phyloP scores from a whole-genome alignment of 2,797 vertebrate genomes.

The Scarus forsteni region DNA sequence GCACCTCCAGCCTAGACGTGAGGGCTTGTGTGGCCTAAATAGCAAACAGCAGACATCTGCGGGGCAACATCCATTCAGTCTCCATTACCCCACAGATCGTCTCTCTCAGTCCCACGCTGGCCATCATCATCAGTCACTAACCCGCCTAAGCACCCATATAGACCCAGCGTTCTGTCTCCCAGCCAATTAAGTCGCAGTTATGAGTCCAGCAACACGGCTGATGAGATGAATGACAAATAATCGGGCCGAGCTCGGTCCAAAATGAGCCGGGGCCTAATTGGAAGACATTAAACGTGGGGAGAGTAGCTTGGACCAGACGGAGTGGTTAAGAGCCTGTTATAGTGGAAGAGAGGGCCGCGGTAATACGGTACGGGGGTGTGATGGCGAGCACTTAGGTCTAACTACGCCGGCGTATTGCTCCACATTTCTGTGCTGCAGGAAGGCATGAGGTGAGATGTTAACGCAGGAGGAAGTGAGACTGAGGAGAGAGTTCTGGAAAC shows the following conservation, averaged over 20 bases:
- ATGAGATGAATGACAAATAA: constrained; percentile 78
- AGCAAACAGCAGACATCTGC: constrained; percentile 66
- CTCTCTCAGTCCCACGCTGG: constrained; percentile 66
- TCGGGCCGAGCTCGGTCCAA: constrained; percentile 61
- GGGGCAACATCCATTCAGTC: constrained; percentile 68
- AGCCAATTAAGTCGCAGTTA: constrained; percentile 77
- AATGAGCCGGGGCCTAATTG: constrained; percentile 74
- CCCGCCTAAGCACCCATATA: constrained; percentile 70
- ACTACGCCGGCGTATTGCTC: constrained; percentile 48
- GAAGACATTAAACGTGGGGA: constrained; percentile 62
- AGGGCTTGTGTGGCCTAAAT: constrained; percentile 56
- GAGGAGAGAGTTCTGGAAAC: constrained; percentile 27
- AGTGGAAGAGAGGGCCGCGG: constrained; percentile 48
- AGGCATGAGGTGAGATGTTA: constrained; percentile 23
- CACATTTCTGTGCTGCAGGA: constrained; percentile 21
- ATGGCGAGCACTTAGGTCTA: constrained; percentile 47
- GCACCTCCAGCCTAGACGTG: constrained; percentile 44
- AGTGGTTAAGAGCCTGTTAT: constrained; percentile 54
- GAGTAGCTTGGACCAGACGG: constrained; percentile 60
- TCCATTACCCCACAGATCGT: constrained; percentile 73
- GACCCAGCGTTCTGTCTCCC: constrained; percentile 66
- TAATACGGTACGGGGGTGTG: constrained; percentile 40
- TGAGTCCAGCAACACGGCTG: constrained; percentile 71
- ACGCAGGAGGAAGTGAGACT: constrained; percentile 33
- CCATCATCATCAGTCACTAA: constrained; percentile 76